phyloP scores from a whole-genome alignment of 2,113 vertebrate species.

The Trichechus manatus region DNA sequence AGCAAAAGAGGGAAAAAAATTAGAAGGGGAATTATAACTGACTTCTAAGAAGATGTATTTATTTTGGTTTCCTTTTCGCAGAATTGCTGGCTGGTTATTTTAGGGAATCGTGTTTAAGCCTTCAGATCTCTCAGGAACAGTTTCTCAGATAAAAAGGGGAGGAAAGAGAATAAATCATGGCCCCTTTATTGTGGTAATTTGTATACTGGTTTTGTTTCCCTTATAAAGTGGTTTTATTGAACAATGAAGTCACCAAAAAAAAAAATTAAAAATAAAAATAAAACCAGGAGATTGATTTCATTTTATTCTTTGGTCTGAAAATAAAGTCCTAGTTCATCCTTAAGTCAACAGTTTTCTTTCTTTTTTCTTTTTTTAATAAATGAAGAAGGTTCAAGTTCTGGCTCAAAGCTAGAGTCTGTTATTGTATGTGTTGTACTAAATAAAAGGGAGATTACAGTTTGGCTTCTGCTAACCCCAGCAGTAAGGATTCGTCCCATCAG shows the following conservation, averaged over 20 bases:
- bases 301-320: constrained; percentile 79
- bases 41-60: constrained; percentile 78
- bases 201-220: constrained; percentile 36
- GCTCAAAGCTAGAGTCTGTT: constrained; percentile 72
- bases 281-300: constrained; percentile 68
- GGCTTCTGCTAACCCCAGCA: constrained; percentile 66
- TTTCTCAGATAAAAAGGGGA: constrained; percentile 65
- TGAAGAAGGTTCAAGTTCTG: constrained; percentile 57
- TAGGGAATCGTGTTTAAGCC: constrained; percentile 79
- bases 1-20: constrained; percentile 55
- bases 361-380: constrained; percentile 62
- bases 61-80: constrained; percentile 83
- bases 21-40: constrained; percentile 53
- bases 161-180: background rate
- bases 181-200: constrained; percentile 57
- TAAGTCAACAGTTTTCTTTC: constrained; percentile 83
- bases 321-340: constrained; percentile 80
- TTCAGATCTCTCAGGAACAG: constrained; percentile 80
- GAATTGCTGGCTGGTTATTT: constrained; percentile 72
- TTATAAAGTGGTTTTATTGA: constrained; percentile 74
- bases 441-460: constrained; percentile 62
- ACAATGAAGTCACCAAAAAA: constrained; percentile 75
- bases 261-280: background rate
- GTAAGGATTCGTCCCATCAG: constrained; percentile 19
- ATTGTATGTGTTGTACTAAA: constrained; percentile 64